Base-by-base conservation (phyloP, 2,888 invertebrate genomes). In the Glyphotaelius pellucidus region DNA sequence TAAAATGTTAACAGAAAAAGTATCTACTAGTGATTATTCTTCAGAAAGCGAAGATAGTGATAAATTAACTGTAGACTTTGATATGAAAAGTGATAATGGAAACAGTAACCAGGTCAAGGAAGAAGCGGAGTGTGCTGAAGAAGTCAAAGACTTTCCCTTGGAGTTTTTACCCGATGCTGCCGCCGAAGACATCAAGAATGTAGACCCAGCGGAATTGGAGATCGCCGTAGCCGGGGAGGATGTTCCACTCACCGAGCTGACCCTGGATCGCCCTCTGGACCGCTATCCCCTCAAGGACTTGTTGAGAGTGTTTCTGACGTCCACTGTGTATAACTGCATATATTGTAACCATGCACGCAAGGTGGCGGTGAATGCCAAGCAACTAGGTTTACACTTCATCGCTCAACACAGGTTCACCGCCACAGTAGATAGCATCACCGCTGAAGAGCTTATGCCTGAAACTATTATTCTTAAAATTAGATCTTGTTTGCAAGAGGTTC, bases 311-410 rank as follows among this genome's bases (percentile, higher is more conserved):
- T 98, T 98, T 95, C 95, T 98, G 90, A 96, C 96, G 93, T 96
- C 97, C 25, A 97, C 98, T 0, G 97, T 97, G 94, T 95, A 97
- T 12, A 96, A 96, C 93, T 98, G 98, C 94, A 97, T 98, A 91
- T 98, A 98, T 95, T 98, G 98, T 94, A 98, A 98, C 94, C 98
- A 98, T 95, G 98, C 98, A 0, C 96, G 98, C 32, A 97, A 98
- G 94, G 98, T 98, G 94, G 98, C 98, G 19, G 98, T 98, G 0
- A 98, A 98, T 95, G 98, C 98, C 90, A 97, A 97, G 94, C 98
- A 98, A 94, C 95, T 98, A 89, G 97, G 97, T 12, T 95, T 98
- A 81, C 98, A 98, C 94, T 97, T 98, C 95, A 97, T 98, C 30
- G 97, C 97, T 0, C 97, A 98, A 94, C 98, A 98, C 95, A 96